phyloP scores from a whole-genome alignment of 1,140 invertebrate species.

The Chelonus insularis region DNA sequence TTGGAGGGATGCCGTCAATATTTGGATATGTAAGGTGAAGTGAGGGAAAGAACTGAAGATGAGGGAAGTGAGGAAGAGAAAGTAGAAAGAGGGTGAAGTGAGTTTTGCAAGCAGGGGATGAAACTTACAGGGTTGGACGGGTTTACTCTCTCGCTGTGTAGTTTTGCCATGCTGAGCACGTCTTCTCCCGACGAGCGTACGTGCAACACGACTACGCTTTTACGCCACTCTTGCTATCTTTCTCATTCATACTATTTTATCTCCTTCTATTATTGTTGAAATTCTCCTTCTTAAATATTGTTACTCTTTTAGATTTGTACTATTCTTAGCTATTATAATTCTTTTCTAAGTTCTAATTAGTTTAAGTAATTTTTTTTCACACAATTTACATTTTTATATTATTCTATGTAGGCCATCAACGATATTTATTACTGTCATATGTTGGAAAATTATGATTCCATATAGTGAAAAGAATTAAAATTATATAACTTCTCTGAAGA shows the following conservation, averaged over 20 bases:
- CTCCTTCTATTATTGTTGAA: conserved; percentile 12
- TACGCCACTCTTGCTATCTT: conserved; percentile 42
- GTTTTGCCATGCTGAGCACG: conserved; percentile 53
- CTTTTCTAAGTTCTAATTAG: too few relatives aligned
- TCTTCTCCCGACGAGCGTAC: conserved; percentile 60
- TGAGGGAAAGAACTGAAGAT: background rate
- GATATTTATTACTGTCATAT: too few relatives aligned
- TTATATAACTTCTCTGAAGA: too few relatives aligned
- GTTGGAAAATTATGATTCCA: too few relatives aligned
- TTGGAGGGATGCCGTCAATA: conserved; percentile 42
- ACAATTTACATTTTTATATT: too few relatives aligned
- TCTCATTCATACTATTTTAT: conserved; percentile 23
- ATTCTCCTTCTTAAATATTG: conserved; percentile 8
- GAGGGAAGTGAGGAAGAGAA: conserved; percentile 26
- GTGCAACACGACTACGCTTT: conserved; percentile 61
- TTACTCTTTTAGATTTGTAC: background rate
- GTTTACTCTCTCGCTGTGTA: conserved; percentile 33
- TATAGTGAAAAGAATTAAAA: too few relatives aligned
- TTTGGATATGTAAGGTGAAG: conserved; percentile 26
- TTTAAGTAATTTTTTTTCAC: too few relatives aligned
- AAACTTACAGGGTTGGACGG: conserved; percentile 43
- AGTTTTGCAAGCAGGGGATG: conserved; percentile 32
- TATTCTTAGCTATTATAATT: too few relatives aligned
- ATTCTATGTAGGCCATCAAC: too few relatives aligned
- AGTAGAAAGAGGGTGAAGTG: conserved; percentile 2